phyloP scores from a whole-genome alignment of 2,797 vertebrate species.

The Artibeus jamaicensis region DNA sequence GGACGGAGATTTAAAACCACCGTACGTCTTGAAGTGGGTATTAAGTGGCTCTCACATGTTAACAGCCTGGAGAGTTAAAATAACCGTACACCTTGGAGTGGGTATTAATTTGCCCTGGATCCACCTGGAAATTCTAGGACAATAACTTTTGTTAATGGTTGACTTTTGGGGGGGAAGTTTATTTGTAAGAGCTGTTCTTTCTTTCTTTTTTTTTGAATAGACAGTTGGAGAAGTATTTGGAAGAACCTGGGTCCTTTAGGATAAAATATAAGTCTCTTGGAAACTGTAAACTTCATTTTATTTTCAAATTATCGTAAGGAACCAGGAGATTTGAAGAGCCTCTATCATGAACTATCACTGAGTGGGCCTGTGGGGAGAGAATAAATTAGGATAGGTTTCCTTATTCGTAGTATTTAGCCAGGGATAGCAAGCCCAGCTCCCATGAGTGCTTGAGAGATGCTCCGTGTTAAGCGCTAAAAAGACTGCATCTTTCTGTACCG shows the following conservation, averaged over 20 bases:
- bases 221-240: background rate
- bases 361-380: background rate
- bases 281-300: background rate
- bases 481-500: no score
- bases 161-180: background rate
- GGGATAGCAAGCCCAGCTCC: background rate
- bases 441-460: background rate
- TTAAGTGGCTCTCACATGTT: background rate
- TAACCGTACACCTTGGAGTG: rapidly evolving
- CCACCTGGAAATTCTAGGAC: background rate
- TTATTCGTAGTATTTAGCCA: background rate
- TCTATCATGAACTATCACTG: background rate
- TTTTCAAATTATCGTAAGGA: background rate
- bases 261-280: background rate
- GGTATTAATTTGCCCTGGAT: background rate
- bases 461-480: background rate
- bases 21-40: rapidly evolving
- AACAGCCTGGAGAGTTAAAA: no score
- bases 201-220: background rate
- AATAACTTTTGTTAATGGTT: background rate
- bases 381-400: background rate
- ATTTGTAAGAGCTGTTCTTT: background rate
- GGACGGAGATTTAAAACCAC: no score
- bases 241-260: background rate
- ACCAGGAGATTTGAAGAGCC: background rate